These are phyloP conservation scores for Aegithalos caudatus DNA, from an alignment of 2,113 vertebrate genomes.

Conservation along the genomic window DNA sequence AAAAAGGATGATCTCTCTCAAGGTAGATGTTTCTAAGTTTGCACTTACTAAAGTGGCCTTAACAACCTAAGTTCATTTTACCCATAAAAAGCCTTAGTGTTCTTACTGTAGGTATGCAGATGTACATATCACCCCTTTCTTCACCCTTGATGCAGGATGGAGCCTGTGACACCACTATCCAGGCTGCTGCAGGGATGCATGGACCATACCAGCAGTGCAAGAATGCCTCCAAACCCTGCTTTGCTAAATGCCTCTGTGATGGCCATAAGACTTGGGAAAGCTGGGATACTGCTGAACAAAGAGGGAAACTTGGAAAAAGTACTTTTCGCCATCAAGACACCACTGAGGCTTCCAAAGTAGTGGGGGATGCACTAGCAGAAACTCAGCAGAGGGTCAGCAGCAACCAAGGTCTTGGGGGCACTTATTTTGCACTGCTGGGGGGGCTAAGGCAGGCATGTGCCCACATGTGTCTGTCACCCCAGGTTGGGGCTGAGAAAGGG, in stretches of 20 bases:
- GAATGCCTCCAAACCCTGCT: not conserved
- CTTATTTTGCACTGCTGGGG: accelerated
- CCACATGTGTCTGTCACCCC: accelerated
- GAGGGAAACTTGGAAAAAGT: not conserved
- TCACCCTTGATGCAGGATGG: not conserved
- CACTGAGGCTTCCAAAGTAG: not conserved
- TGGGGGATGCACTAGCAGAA: not conserved
- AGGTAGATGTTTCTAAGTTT: slow-evolving; percentile 42
- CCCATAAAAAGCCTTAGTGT: not conserved
- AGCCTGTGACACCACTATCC: not conserved
- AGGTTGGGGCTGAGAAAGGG: accelerated
- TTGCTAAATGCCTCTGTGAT: not conserved
- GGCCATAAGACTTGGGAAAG: not conserved
- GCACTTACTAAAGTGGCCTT: not conserved
- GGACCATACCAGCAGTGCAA: accelerated
- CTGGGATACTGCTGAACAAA: not conserved
- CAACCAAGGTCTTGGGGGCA: not conserved
- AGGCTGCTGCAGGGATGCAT: not conserved
- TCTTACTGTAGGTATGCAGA: not conserved
- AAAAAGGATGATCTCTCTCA: not conserved
- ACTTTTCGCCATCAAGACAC: not conserved
- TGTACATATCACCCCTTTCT: accelerated
- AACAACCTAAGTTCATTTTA: not conserved
- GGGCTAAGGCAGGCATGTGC: not conserved
- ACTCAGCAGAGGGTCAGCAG: not conserved